Base-by-base conservation (phyloP, 2,113 vertebrate genomes). In the Nothoprocta pentlandii region DNA sequence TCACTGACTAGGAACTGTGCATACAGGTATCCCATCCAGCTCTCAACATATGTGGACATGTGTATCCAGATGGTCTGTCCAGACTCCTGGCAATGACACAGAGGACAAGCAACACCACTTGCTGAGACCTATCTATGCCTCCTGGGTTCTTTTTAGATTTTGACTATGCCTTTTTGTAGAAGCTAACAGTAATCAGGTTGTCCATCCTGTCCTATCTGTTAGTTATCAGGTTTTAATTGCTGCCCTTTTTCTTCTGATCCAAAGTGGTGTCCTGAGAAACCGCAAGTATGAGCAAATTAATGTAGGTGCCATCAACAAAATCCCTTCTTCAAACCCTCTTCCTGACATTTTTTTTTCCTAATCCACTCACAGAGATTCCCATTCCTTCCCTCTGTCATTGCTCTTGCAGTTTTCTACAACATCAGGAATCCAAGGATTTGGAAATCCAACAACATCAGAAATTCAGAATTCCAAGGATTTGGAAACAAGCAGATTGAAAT, bases 231-330 rank as follows among this genome's bases (percentile, higher is more conserved):
- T 61, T 69, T 53, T 62, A 69, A 34, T 7, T 16, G 28, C 30
- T 44, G 12, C 1, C 19, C 5, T 78, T 47, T 46, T 23, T 53
- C 25, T 78, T 46, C 44, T 69, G 54, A 42, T 53, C 36, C 42
- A 12, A 12, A 1, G 0, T 30, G 36, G 0, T 34, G 44, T 44
- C 39, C 32, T 62, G 23, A 36, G 25, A 69, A 62, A 25, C 23
- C 12, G 30, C 25, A 69, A 15, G 36, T 15, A 51, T 4, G 51
- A 15, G 12, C 39, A 9, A 42, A 7, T 15, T 53, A 62, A 36
- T 15, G 9, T 34, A 51, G 26, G 46, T 62, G 74, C 15, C 63
- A 51, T 42, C 11, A 42, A 23, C 14, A 34, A 20, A 22, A 17
- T 19, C 19, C 30, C 49, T 51, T 86, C 14, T 68, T 34, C 32